These are phyloP conservation scores for Acanthornis magna DNA, from an alignment of 2,797 vertebrate genomes.

Conservation along the genomic window DNA sequence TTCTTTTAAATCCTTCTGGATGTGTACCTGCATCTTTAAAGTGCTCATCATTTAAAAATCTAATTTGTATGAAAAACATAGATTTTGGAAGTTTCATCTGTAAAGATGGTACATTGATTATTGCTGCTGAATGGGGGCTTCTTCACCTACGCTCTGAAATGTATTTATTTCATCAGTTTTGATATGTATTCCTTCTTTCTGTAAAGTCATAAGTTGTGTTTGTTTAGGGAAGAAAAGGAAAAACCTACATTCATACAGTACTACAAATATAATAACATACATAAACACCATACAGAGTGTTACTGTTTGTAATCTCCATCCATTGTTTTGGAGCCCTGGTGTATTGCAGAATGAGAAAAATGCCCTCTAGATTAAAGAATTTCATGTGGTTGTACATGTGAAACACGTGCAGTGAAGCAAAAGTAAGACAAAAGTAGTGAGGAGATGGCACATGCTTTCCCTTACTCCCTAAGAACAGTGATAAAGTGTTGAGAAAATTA, in stretches of 20 bases:
- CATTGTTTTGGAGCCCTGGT: background rate
- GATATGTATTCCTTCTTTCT: background rate
- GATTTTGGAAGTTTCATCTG: background rate
- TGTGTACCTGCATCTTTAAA: background rate
- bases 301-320: background rate
- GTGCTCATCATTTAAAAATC: background rate
- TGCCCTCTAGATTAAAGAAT: background rate
- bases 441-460: background rate
- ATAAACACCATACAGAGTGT: background rate
- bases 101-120: background rate
- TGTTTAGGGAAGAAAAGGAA: background rate
- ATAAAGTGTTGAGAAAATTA: constrained; percentile 9
- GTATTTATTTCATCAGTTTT: background rate
- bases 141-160: background rate
- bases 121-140: background rate
- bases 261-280: background rate
- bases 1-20: background rate
- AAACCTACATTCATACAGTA: background rate
- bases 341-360: background rate
- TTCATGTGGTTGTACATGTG: background rate
- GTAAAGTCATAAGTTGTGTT: background rate
- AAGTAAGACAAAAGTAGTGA: background rate
- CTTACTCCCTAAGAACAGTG: background rate
- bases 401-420: background rate
- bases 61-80: background rate